Evolutionary conservation across 2,113 vertebrate species (phyloP).

Genomic region (Gorsachius goisagi): DNA sequence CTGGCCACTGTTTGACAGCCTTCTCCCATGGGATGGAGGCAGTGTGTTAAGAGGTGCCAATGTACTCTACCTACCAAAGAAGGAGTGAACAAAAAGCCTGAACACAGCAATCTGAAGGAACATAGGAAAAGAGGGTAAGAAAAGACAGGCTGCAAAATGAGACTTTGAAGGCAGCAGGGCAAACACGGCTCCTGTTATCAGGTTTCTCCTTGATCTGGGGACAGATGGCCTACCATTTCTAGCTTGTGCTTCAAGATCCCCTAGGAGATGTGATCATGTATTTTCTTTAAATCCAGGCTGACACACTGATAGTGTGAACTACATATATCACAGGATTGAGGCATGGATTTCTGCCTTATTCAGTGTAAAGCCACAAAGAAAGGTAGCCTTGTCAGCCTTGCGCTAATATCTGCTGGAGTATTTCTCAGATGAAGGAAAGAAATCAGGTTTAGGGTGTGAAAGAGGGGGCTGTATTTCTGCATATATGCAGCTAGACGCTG

Average conservation of each 20-base stretch:
- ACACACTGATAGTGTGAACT: neutral
- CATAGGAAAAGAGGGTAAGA: neutral
- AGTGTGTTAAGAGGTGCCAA: neutral
- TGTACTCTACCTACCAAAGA: neutral
- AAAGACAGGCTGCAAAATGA: conserved; percentile 10
- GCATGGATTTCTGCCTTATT: neutral
- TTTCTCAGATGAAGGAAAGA: neutral
- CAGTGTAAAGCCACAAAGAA: neutral
- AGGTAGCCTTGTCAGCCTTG: neutral
- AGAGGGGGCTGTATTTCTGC: neutral
- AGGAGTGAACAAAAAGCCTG: neutral
- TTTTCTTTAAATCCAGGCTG: conserved; percentile 46
- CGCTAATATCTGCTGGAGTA: neutral
- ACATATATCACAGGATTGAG: neutral
- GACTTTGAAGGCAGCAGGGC: neutral
- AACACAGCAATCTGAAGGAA: neutral
- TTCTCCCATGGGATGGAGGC: neutral
- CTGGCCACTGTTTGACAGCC: neutral
- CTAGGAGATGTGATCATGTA: neutral
- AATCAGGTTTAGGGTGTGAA: neutral
- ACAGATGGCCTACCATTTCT: neutral
- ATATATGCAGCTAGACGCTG: neutral
- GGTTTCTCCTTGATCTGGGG: conserved; percentile 7
- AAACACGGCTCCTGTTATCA: neutral
- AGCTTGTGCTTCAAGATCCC: neutral